These are phyloP conservation scores for Gopherus evgoodei DNA, from an alignment of 2,113 vertebrate species.

Conservation along the genomic window DNA sequence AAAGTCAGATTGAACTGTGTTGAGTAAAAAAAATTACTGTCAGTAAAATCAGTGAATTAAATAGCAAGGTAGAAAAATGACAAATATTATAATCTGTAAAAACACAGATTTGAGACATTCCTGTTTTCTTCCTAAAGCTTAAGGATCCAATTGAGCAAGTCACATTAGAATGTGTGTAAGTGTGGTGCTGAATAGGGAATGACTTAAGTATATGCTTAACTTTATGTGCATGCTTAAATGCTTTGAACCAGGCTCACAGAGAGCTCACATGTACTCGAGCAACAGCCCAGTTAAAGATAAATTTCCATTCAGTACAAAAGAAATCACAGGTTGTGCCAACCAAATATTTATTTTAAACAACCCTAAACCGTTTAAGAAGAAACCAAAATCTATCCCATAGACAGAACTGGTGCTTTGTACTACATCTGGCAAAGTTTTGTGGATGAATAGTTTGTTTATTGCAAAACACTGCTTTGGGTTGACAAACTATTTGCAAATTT, in stretches of 20 bases:
- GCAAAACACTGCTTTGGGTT: neutral
- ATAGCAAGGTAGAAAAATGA: neutral
- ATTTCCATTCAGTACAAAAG: neutral
- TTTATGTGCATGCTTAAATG: neutral
- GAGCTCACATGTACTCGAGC: neutral
- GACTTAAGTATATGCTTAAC: neutral
- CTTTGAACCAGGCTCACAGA: neutral
- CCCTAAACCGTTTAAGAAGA: neutral
- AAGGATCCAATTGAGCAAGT: neutral
- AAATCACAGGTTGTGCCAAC: neutral
- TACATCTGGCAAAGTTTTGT: neutral
- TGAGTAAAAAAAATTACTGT: constrained; percentile 3
- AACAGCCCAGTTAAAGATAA: neutral
- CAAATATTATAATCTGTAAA: constrained; percentile 18
- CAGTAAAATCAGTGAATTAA: neutral
- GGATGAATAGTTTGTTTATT: neutral
- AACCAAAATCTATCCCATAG: neutral
- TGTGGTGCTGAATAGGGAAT: neutral
- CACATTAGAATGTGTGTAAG: neutral
- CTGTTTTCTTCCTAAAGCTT: neutral
- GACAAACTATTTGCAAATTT: neutral
- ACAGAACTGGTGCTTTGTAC: neutral
- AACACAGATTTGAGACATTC: neutral
- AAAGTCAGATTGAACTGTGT: neutral
- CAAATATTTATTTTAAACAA: neutral